Base-by-base conservation (phyloP, 2,888 invertebrate genomes). In the Mactromeris polynyma region DNA sequence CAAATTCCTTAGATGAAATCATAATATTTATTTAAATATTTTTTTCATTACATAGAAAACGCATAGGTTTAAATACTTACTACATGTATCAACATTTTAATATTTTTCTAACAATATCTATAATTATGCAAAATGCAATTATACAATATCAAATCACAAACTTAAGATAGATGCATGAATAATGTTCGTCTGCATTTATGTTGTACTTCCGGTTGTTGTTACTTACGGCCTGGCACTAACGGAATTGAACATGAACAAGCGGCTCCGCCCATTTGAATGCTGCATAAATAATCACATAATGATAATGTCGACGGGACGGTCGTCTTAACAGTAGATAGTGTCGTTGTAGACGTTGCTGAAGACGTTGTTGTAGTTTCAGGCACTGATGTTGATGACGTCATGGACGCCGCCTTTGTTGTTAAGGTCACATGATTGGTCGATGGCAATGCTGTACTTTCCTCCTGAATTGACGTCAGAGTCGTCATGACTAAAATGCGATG, bases 211-310 rank as follows among this genome's bases (percentile, higher is more conserved):
- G n/a, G 40, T 40, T 79, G 77, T 36, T 19, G 31, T 80, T 80
- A 80, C 51, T 80, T 80, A 26, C 80, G n/a, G 14, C 80, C 80
- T 33, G 80, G 80, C 19, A 80, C 80, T 17, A 80, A 64, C 1
- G 92, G 85, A 21, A 78, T 42, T 21, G 90, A 90, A 33, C 92
- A 92, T 1, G 84, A 81, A 58, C 92, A 92, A 1, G 90, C 92
- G 17, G 89, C 85, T 11, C 90, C 90, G 14, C 92, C 92, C 86
- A 87, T 82, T 69, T 92, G 92, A 31, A 92, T 90, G n/a, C 86
- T 89, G 81, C 92, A 90, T 31, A 92, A 83, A 81, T 92, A 92
- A 40, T 88, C 90, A 83, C 92, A 92, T 1, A 94, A 92, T 33
- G 89, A 83, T 19, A 87, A 51, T 36, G 91, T 91, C 19, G 88